Evolutionary conservation across 2,797 vertebrate species (phyloP), one percentile per base, ranked within the genome.

Genomic region (Buphagus erythrorhynchus): DNA sequence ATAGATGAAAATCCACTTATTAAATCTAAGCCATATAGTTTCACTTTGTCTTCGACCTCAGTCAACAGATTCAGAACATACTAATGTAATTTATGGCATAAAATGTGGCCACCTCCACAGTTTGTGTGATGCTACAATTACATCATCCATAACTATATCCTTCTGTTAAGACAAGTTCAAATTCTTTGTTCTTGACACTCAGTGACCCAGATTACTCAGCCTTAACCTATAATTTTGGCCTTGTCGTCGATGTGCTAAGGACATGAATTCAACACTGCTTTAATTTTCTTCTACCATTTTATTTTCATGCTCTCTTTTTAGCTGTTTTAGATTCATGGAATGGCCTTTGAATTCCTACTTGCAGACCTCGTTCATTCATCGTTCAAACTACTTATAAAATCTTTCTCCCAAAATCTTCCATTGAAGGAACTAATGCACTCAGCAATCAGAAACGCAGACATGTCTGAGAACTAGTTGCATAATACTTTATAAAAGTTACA

Each of bases 171-270:
- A 94, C 91, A 91, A 95, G 91, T 95, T 95, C 96, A 96, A 72
- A 90, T 81, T 95, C 76, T 62, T 84, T 94, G 48, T 90, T 95
- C 90, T 92, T 95, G 93, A 82, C 94, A 88, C 81, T 35, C 43
- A 69, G 28, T 72, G 92, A 95, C 91, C 94, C 86, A 81, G 66
- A 95, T 97, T 95, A 96, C 90, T 96, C 91, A 97, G 90, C 54
- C 38, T 93, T 94, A 93, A 95, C 93, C 94, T 90, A 15, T 52
- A 90, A 88, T 85, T 72, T 93, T 84, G 66, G 78, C 69, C 76
- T 92, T 78, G 62, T 81, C 82, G 54, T 77, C 45, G 62, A 8
- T 81, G 87, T 51, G 48, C 69, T 83, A 80, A 88, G 79, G 66
- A 92, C 86, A 59, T 81, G 54, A 94, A 88, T 95, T 95, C 85